Percentiles rank a stretch among this genome's conserved stretches.
Evolutionary conservation across 2,888 invertebrate genomes (phyloP).

Genomic region (Leptinotarsa tumamoca): DNA sequence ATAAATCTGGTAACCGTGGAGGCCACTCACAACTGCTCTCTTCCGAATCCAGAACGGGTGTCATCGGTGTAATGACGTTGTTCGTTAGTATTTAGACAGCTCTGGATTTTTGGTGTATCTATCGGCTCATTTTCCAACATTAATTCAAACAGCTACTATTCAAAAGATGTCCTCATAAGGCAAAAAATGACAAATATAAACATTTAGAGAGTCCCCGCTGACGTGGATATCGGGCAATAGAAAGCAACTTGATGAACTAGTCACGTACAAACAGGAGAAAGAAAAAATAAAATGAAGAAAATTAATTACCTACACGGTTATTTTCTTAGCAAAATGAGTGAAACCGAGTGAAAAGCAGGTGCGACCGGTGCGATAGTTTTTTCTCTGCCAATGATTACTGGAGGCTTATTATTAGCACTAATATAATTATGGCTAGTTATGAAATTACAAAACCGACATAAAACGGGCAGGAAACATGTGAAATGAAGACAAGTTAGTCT

Average conservation of each 20-base stretch:
- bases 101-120: no score
- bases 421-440: conserved; percentile 14
- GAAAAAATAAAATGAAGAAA: neutral
- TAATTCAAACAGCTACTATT: no score
- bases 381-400: neutral
- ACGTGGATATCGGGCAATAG: neutral
- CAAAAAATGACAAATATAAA: no score
- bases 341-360: conserved; percentile 20
- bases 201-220: neutral
- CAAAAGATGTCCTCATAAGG: no score
- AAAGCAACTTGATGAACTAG: conserved; percentile 2
- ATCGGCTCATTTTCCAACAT: no score
- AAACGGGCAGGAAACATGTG: neutral
- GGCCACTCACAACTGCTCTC: no score
- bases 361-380: conserved; percentile 12
- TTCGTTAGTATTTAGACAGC: no score
- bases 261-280: neutral
- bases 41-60: no score
- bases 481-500: neutral
- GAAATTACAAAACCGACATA: neutral
- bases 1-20: no score
- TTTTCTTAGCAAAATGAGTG: conserved; percentile 14
- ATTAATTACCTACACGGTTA: conserved; percentile 14
- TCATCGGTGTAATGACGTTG: no score
- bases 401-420: conserved; percentile 1